These are phyloP conservation scores for Bungarus multicinctus DNA, from an alignment of 2,113 vertebrate species.

Conservation along the genomic window DNA sequence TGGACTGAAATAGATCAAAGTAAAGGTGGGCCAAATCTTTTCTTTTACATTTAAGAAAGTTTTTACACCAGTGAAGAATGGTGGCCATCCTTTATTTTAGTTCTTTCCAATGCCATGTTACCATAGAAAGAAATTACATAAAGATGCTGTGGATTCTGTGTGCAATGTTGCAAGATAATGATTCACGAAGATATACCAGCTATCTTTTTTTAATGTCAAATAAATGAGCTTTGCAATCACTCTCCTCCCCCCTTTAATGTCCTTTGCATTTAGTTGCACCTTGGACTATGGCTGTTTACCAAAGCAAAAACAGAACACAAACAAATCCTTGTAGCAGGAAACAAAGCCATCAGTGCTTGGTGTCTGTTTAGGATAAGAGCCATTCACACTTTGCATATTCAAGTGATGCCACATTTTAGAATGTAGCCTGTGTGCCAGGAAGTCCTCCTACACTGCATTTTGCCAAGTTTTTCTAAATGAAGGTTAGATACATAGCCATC, in stretches of 20 bases:
- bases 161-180: neutral
- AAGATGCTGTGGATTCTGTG: neutral
- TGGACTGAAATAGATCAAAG: neutral
- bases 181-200: neutral
- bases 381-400: neutral
- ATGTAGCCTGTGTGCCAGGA: constrained; percentile 28
- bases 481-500: constrained; percentile 22
- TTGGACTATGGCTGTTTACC: neutral
- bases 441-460: neutral
- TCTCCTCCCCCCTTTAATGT: neutral
- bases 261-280: neutral
- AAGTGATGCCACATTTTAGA: constrained; percentile 22
- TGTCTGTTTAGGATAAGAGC: constrained; percentile 42
- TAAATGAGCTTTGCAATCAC: neutral
- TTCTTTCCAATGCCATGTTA: neutral
- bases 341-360: constrained; percentile 31
- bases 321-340: neutral
- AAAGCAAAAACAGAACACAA: neutral
- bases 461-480: constrained; percentile 49
- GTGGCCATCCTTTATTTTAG: neutral
- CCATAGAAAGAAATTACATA: neutral
- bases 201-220: neutral
- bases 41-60: neutral
- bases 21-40: neutral
- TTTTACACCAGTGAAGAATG: neutral